These are phyloP conservation scores for Euura lappo DNA, from an alignment of 1,140 invertebrate species.

Conservation along the genomic window DNA sequence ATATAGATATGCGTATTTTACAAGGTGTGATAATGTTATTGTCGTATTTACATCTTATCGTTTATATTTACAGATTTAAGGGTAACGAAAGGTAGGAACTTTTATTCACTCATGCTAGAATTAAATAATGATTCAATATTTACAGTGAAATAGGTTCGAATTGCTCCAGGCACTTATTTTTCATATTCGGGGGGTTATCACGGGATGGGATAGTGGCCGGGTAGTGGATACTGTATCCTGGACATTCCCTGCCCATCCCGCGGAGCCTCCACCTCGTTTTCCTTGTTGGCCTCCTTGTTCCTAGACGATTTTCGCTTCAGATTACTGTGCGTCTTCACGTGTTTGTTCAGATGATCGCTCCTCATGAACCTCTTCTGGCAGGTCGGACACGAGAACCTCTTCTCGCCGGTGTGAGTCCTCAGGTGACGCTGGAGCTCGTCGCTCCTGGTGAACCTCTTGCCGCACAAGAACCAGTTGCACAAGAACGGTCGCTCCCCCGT, in stretches of 20 bases:
- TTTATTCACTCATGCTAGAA: too few relatives aligned
- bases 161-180: too few relatives aligned
- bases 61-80: too few relatives aligned
- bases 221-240: background rate
- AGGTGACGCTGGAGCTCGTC: slow-evolving; percentile 86
- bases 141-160: too few relatives aligned
- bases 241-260: background rate
- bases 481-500: slow-evolving; percentile 78
- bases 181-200: too few relatives aligned
- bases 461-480: slow-evolving; percentile 84
- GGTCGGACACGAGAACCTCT: slow-evolving; percentile 75
- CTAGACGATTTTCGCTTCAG: slow-evolving; percentile 60
- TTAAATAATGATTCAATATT: too few relatives aligned
- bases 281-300: slow-evolving; percentile 48
- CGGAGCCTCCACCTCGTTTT: slow-evolving; percentile 29
- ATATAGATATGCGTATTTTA: too few relatives aligned
- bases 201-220: background rate
- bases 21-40: too few relatives aligned
- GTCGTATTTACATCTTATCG: too few relatives aligned
- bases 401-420: slow-evolving; percentile 83
- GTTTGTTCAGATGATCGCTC: slow-evolving; percentile 86
- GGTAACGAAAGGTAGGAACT: too few relatives aligned
- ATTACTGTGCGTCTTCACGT: slow-evolving; percentile 80
- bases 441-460: slow-evolving; percentile 86
- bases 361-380: slow-evolving; percentile 83